Conservation (phyloP, 2,113 vertebrate species). For the Entosphenus tridentatus region DNA sequence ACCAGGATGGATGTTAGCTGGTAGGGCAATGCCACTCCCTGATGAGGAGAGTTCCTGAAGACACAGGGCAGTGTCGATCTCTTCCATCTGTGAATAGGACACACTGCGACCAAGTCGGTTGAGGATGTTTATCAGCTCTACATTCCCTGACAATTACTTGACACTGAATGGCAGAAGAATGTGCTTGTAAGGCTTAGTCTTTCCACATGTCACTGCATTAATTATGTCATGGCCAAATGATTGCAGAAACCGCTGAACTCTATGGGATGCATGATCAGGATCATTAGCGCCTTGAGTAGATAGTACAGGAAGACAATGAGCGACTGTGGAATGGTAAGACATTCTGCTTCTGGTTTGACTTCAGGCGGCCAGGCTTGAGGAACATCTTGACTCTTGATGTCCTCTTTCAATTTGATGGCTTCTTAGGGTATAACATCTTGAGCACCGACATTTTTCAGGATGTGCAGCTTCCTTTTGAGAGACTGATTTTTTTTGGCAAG, state of each 20-base stretch:
- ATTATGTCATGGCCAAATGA: not conserved
- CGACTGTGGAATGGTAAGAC: too few species aligned
- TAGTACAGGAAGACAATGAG: too few species aligned
- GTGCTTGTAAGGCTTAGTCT: not conserved
- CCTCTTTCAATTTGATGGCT: too few species aligned
- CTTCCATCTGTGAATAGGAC: slow-evolving; percentile 2
- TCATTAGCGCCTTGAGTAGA: too few species aligned
- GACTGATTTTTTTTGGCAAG: too few species aligned
- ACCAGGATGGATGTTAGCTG: slow-evolving; percentile 1
- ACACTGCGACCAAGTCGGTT: slow-evolving; percentile 3
- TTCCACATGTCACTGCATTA: not conserved
- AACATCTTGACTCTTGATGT: too few species aligned
- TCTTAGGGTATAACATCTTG: too few species aligned
- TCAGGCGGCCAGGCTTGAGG: too few species aligned
- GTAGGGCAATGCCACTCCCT: not conserved
- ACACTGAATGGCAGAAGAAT: not conserved
- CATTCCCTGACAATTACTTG: not conserved
- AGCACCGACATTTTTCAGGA: too few species aligned
- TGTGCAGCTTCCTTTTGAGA: too few species aligned
- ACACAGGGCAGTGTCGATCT: slow-evolving; percentile 1
- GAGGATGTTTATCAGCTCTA: not conserved
- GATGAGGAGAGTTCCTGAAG: not conserved
- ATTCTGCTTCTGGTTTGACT: too few species aligned
- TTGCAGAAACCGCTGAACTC: not conserved
- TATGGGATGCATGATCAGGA: not conserved